Percentiles rank a stretch among this genome's conserved stretches.
Evolutionary conservation across 2,888 invertebrate genomes (phyloP).

Genomic region (Yponomeuta plumbellus): DNA sequence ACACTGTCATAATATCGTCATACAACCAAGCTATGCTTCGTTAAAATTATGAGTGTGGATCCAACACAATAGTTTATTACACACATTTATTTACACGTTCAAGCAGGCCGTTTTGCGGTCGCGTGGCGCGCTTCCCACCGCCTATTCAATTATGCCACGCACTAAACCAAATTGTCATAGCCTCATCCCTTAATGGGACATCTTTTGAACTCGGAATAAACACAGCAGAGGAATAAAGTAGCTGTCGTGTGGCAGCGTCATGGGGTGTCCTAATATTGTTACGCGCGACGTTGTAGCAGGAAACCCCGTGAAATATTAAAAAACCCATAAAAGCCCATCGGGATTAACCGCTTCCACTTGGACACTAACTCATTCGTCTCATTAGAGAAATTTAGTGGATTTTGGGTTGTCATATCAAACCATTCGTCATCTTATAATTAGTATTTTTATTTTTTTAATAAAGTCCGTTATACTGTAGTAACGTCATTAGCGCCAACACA

Average conservation of each 20-base stretch:
- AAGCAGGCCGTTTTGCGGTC: constrained; percentile 52
- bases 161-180: constrained; percentile 62
- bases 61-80: constrained; percentile 56
- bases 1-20: constrained; percentile 28
- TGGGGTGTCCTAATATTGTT: constrained; percentile 63
- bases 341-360: constrained; percentile 30
- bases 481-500: constrained; percentile 53
- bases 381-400: constrained; percentile 13
- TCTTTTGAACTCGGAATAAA: constrained; percentile 61
- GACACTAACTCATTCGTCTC: constrained; percentile 17
- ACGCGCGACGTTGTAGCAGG: constrained; percentile 36
- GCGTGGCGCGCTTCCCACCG: constrained; percentile 63
- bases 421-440: constrained; percentile 19
- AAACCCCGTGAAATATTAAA: constrained; percentile 51
- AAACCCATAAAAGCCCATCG: constrained; percentile 38
- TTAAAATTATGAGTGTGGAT: constrained; percentile 45
- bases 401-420: constrained; percentile 8
- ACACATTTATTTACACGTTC: constrained; percentile 40
- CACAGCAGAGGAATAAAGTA: constrained; percentile 53
- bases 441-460: constrained; percentile 18
- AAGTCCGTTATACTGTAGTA: constrained; percentile 22
- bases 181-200: constrained; percentile 63
- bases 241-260: constrained; percentile 64
- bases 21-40: constrained; percentile 40
- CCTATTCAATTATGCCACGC: constrained; percentile 67